Conservation (phyloP, 2,888 invertebrate genomes). For the Metopia argyrocephala region DNA sequence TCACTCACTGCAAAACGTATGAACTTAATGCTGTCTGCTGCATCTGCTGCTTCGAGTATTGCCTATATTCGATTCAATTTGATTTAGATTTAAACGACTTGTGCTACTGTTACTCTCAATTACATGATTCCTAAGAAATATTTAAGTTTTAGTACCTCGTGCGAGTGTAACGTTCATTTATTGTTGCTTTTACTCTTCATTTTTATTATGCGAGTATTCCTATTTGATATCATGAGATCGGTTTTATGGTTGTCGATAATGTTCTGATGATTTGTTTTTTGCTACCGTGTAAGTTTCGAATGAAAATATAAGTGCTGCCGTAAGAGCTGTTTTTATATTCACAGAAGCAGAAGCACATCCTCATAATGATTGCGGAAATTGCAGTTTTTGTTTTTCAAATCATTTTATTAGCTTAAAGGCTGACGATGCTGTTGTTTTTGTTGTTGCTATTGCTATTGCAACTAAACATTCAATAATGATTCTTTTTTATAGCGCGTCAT, state of each 20-base stretch:
- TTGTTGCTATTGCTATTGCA: neutral
- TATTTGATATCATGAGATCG: slow-evolving; percentile 40
- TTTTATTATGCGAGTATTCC: too few relatives aligned
- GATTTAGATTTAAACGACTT: neutral
- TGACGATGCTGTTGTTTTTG: neutral
- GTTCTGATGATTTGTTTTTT: too few relatives aligned
- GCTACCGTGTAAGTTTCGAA: neutral
- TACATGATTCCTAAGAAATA: neutral
- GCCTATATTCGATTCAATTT: neutral
- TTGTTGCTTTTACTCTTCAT: neutral
- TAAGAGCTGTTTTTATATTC: slow-evolving; percentile 3
- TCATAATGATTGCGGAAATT: slow-evolving; percentile 55
- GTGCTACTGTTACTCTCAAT: slow-evolving; percentile 22
- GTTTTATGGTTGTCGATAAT: slow-evolving; percentile 26
- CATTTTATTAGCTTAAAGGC: neutral
- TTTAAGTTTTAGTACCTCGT: too few relatives aligned
- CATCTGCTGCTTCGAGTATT: neutral
- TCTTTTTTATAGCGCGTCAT: slow-evolving; percentile 5
- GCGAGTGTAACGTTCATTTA: neutral
- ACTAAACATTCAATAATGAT: slow-evolving; percentile 2
- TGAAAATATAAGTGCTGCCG: too few relatives aligned
- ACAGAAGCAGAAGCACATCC: slow-evolving; percentile 13
- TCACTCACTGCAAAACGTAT: too few relatives aligned
- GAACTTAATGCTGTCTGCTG: too few relatives aligned
- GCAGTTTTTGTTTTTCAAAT: slow-evolving; percentile 44